Evolutionary conservation across 2,113 vertebrate species (phyloP).

Genomic region (Gambusia affinis): DNA sequence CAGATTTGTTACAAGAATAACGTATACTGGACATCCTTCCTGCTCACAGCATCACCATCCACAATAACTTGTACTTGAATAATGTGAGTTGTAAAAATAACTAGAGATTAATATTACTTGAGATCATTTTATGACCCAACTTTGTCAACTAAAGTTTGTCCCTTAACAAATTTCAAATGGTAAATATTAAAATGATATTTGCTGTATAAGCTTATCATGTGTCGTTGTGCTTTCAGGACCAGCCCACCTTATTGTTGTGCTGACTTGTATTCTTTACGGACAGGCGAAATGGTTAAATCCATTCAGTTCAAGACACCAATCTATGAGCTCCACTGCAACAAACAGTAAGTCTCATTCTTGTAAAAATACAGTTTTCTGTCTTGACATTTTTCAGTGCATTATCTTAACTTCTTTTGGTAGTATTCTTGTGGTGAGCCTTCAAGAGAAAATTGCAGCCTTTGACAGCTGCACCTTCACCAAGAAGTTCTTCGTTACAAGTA

Average conservation of each 20-base stretch:
- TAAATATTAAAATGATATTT: neutral
- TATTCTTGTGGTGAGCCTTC: constrained; percentile 93
- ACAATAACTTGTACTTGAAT: no score
- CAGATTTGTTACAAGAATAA: no score
- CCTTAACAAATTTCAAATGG: neutral
- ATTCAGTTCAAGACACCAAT: constrained; percentile 99
- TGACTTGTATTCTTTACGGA: constrained; percentile 93
- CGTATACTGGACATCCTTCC: no score
- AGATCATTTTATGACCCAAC: neutral
- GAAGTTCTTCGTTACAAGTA: constrained; percentile 99
- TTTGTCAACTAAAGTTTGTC: neutral
- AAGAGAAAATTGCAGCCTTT: constrained; percentile 98
- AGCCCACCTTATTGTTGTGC: constrained; percentile 95
- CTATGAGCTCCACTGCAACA: constrained; percentile 96
- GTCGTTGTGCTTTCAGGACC: constrained; percentile 77
- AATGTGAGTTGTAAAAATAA: no score
- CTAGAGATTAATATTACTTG: no score
- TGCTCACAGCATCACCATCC: no score
- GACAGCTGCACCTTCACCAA: constrained; percentile 99
- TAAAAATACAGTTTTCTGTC: neutral
- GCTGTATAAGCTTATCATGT: neutral
- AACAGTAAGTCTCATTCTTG: constrained; percentile 80
- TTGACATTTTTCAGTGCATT: neutral
- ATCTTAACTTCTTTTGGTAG: constrained; percentile 73
- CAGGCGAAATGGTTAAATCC: constrained; percentile 97